These are phyloP conservation scores for Accipiter virgatus DNA, from an alignment of 2,113 vertebrate genomes.

Conservation along the genomic window DNA sequence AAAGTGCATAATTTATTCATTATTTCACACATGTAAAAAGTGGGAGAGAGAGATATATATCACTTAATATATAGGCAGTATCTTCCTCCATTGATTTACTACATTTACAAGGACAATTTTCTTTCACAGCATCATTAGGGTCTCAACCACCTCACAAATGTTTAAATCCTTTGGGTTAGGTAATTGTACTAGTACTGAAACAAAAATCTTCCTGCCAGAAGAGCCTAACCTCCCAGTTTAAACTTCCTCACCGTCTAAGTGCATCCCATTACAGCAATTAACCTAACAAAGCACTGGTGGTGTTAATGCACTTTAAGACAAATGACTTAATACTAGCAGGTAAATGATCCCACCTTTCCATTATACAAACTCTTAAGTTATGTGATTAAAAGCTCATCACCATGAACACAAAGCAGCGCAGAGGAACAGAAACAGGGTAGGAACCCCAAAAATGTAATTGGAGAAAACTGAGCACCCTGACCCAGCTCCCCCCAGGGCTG, in stretches of 20 bases:
- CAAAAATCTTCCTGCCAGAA: background rate
- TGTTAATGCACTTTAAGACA: background rate
- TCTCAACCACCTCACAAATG: background rate
- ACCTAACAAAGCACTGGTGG: background rate
- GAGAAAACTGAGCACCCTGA: background rate
- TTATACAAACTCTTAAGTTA: background rate
- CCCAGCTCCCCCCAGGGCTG: background rate
- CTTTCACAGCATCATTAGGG: background rate
- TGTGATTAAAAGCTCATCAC: background rate
- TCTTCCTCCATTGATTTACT: background rate
- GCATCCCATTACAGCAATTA: background rate
- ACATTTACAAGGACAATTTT: background rate
- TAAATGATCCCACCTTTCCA: background rate
- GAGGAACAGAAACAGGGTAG: background rate
- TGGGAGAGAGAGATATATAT: background rate
- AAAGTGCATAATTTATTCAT: background rate
- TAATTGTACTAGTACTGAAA: background rate
- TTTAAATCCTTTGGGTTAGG: background rate
- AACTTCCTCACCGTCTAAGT: background rate
- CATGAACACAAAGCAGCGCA: background rate
- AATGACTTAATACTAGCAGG: background rate
- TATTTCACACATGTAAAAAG: background rate
- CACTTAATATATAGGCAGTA: background rate
- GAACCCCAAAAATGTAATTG: background rate
- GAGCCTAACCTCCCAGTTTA: background rate